Evolutionary conservation across 2,888 invertebrate genomes (phyloP), one percentile per base, ranked within the genome.

Genomic region (Physocephala rufipes): DNA sequence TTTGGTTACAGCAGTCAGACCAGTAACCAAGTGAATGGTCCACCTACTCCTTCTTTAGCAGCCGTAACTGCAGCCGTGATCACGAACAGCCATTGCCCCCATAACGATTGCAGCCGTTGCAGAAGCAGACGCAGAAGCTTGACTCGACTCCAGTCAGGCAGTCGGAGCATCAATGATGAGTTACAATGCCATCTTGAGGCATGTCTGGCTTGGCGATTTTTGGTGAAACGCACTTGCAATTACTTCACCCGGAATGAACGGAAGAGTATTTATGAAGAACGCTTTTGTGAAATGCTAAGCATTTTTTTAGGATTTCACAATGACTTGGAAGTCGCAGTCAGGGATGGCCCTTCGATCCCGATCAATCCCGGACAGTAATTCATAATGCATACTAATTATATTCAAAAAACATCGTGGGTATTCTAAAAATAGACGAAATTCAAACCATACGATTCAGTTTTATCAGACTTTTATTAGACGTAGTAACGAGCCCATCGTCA

Each of bases 11-110:
- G 81, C 82, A 85, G 84, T 84, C 82, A 36, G 36, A 36, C 36
- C 36, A 84, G 85, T 84, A 82, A 85, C 81, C 84, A 83, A 83
- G 83, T 84, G 84, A 81, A 85, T 82, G 84, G 80, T 84, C 85
- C 84, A 84, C 84, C 84, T 83, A 83, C 82, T 82, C 82, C 81
- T 84, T 79, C 82, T 79, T 81, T 78, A 78, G 79, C 77, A 75
- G 80, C 81, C 80, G 79, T 81, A 74, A 79, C 77, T 73, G 76
- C 78, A 76, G 76, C 78, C 49, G 69, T 36, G n/a, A n/a, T n/a
- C n/a, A n/a, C n/a, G n/a, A 53, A 16, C 53, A 53, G 53, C 78
- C 78, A 79, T 77, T 75, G 80, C 81, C 79, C 78, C 81, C 74
- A 79, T 77, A 74, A 75, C 78, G 76, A 75, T 78, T 51, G 66